A percentile compares a stretch with the other conserved stretches of the same genome.
Conservation (phyloP, 2,888 invertebrate genomes). For the Caenorhabditis sp. region DNA sequence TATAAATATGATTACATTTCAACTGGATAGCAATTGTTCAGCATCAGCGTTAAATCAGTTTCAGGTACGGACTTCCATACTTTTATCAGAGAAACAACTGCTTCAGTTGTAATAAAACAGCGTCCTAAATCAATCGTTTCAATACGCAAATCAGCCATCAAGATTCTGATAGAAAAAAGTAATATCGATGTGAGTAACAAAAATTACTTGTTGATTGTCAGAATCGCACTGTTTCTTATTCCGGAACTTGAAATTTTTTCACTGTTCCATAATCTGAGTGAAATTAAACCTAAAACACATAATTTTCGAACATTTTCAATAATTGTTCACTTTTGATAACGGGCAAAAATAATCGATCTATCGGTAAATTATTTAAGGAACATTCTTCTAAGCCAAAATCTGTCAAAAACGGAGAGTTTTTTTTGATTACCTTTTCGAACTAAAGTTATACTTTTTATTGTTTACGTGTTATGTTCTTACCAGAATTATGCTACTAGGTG, state of each 20-base stretch:
- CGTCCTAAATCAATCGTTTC: constrained; percentile 71
- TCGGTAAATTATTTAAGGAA: constrained; percentile 66
- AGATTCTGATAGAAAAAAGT: constrained; percentile 1
- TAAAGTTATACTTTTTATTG: constrained; percentile 23
- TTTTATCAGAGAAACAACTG: constrained; percentile 50
- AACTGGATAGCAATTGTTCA: constrained; percentile 61
- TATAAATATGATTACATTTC: constrained; percentile 27
- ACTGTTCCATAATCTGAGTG: constrained; percentile 76
- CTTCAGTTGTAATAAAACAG: constrained; percentile 56
- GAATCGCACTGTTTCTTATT: constrained; percentile 55
- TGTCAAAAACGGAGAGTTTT: constrained; percentile 55
- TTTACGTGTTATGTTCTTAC: constrained; percentile 23
- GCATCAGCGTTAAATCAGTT: constrained; percentile 65
- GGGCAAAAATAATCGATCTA: constrained; percentile 65
- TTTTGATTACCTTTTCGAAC: constrained; percentile 65
- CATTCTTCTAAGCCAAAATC: constrained; percentile 76
- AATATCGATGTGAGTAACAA: neutral
- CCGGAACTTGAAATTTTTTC: constrained; percentile 66
- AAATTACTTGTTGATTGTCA: too few relatives aligned
- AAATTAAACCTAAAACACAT: constrained; percentile 52
- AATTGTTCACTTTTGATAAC: constrained; percentile 47
- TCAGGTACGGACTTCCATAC: constrained; percentile 65
- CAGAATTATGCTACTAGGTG: constrained; percentile 56
- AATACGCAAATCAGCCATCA: constrained; percentile 46
- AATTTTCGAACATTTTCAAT: neutral